phyloP scores from a whole-genome alignment of 2,888 invertebrate species.

The Temnothorax rugatulus region DNA sequence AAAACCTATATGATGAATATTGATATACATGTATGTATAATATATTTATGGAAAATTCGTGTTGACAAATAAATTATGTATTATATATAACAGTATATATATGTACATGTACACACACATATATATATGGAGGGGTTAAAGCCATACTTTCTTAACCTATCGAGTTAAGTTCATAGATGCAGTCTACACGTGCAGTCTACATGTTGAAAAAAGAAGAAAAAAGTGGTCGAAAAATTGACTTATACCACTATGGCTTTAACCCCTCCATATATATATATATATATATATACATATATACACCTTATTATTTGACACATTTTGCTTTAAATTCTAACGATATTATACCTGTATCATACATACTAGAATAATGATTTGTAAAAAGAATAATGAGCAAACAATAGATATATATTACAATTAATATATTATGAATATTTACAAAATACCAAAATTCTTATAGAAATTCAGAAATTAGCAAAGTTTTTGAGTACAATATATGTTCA shows the following conservation, averaged over 20 bases:
- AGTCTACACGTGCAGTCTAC: too few relatives aligned
- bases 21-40: conserved; percentile 82
- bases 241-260: too few relatives aligned
- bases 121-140: too few relatives aligned
- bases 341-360: background rate
- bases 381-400: background rate
- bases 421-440: background rate
- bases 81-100: conserved; percentile 59
- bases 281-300: background rate
- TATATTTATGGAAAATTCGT: conserved; percentile 84
- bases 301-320: conserved; percentile 1
- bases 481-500: background rate
- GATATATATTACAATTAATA: background rate
- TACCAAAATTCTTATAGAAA: background rate
- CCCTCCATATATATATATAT: too few relatives aligned
- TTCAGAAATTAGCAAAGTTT: background rate
- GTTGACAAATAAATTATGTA: conserved; percentile 84
- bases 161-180: too few relatives aligned
- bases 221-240: too few relatives aligned
- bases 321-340: background rate
- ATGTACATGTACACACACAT: background rate
- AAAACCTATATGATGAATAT: conserved; percentile 77
- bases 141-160: too few relatives aligned
- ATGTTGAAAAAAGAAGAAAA: too few relatives aligned
- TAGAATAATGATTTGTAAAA: background rate